Evolutionary conservation across 2,113 vertebrate genomes (phyloP).

Genomic region (Talpa occidentalis): DNA sequence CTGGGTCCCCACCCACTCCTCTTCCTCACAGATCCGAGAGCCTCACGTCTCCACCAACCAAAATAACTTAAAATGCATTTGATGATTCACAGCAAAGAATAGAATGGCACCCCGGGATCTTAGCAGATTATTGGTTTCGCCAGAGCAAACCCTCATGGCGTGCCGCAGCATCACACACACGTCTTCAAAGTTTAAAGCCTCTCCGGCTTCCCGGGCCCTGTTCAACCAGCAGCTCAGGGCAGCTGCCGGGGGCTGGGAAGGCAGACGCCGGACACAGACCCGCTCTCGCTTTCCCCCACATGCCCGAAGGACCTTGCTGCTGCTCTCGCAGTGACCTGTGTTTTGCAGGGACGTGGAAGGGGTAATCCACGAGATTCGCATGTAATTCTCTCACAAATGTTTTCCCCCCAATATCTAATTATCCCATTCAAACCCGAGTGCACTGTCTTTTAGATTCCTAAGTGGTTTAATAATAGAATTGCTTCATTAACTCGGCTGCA

Average conservation of each 20-base stretch:
- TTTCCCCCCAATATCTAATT: slow-evolving; percentile 66
- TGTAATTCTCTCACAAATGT: slow-evolving; percentile 10
- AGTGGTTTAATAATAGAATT: slow-evolving; percentile 81
- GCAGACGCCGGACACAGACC: slow-evolving; percentile 29
- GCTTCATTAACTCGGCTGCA: slow-evolving; percentile 75
- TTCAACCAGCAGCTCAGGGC: neutral
- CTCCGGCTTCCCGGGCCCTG: neutral
- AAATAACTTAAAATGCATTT: neutral
- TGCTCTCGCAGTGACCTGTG: neutral
- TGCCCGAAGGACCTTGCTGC: neutral
- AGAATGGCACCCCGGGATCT: neutral
- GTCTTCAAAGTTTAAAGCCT: neutral
- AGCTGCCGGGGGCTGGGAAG: neutral
- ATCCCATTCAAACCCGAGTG: slow-evolving; percentile 71
- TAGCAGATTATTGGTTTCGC: neutral
- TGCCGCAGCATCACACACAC: neutral
- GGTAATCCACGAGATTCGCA: neutral
- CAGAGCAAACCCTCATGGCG: neutral
- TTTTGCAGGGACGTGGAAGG: neutral
- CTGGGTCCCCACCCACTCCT: too few species aligned
- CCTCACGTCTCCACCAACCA: neutral
- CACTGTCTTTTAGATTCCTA: slow-evolving; percentile 77
- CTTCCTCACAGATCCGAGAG: neutral
- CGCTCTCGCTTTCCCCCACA: neutral
- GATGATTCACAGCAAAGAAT: neutral